Evolutionary conservation across 2,113 vertebrate species (phyloP).

Genomic region (Carassius gibelio): DNA sequence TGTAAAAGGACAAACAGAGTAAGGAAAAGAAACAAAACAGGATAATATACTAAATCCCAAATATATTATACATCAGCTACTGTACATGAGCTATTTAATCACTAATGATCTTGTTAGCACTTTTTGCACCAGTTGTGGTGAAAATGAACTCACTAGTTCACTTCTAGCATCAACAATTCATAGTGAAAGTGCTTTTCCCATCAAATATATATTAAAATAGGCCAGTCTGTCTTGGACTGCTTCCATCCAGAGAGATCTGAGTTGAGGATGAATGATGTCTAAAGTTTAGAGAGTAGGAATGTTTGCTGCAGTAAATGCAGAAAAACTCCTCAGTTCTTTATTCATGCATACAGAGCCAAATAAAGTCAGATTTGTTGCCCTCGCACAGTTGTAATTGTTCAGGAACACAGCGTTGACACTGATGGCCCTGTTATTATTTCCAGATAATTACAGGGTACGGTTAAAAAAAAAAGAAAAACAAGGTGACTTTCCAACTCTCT

Average conservation of each 20-base stretch:
- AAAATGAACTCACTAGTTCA: conserved; percentile 4
- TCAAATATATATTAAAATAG: conserved; percentile 47
- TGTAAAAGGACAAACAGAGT: neutral
- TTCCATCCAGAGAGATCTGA: neutral
- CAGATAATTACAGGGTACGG: conserved; percentile 33
- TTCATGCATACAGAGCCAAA: neutral
- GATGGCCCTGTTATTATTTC: conserved; percentile 37
- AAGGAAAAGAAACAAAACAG: neutral
- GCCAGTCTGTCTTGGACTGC: neutral
- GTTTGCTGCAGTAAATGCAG: neutral
- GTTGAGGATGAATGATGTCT: conserved; percentile 10
- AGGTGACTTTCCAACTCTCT: conserved; percentile 32
- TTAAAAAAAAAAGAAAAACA: conserved; percentile 38
- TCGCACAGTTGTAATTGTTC: neutral
- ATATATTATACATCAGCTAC: neutral
- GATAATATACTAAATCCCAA: neutral
- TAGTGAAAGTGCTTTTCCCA: conserved; percentile 36
- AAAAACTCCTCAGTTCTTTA: neutral
- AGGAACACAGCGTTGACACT: conserved; percentile 14
- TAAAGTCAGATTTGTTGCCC: neutral
- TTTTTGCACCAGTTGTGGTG: neutral
- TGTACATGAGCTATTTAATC: neutral
- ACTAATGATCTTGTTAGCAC: neutral
- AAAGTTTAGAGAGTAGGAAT: neutral
- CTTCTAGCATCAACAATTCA: conserved; percentile 44